Conservation (phyloP, 2,797 vertebrate species). For the Sylvilagus floridanus region DNA sequence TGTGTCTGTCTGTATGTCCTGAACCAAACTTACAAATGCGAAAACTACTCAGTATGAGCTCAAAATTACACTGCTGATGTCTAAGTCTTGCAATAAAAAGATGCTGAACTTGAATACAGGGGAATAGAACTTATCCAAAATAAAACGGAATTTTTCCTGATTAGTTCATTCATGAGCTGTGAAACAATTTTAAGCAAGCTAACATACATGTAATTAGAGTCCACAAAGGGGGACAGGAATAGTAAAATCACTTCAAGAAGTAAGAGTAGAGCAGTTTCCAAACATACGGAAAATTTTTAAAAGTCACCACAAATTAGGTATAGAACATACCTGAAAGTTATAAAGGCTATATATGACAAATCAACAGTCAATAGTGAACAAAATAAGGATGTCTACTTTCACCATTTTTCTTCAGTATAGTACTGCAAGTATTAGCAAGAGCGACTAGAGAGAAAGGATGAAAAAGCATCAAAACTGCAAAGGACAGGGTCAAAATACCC, state of each 20-base stretch:
- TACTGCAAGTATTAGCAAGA: too few species aligned
- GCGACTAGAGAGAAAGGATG: too few species aligned
- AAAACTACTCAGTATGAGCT: slow-evolving; percentile 17
- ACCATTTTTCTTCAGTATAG: too few species aligned
- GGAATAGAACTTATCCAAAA: neutral
- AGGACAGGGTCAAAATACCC: too few species aligned
- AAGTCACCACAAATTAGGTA: too few species aligned
- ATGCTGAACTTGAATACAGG: slow-evolving; percentile 17
- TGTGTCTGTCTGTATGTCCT: neutral
- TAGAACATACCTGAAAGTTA: too few species aligned
- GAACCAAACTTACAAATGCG: neutral
- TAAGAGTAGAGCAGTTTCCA: neutral
- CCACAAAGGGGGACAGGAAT: neutral
- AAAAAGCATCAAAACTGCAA: too few species aligned
- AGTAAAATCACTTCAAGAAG: neutral
- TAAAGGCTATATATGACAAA: too few species aligned
- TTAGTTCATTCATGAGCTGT: neutral
- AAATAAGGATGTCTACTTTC: too few species aligned
- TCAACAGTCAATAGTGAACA: too few species aligned
- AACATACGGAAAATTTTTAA: slow-evolving; percentile 22
- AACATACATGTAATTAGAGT: neutral
- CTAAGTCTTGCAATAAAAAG: neutral
- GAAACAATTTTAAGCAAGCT: neutral
- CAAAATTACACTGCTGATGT: neutral
- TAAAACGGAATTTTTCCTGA: slow-evolving; percentile 29